phyloP scores from a whole-genome alignment of 2,113 vertebrate species.

The Nanorana parkeri region DNA sequence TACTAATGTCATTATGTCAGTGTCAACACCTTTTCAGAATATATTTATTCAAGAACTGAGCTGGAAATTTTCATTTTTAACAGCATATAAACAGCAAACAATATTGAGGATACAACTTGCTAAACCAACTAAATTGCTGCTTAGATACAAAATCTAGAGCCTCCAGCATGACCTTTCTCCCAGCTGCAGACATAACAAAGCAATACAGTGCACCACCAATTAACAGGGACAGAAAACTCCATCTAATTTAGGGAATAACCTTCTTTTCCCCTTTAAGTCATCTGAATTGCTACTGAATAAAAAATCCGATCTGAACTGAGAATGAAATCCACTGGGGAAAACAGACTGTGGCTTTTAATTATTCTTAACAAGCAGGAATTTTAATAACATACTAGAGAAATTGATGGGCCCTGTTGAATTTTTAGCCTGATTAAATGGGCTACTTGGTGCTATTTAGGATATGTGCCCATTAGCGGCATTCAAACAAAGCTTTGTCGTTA shows the following conservation, averaged over 20 bases:
- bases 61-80: neutral
- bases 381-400: conserved; percentile 58
- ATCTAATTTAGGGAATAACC: conserved; percentile 53
- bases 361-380: conserved; percentile 58
- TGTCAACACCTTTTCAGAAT: too few species aligned
- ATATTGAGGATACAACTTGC: neutral
- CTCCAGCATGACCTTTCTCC: conserved; percentile 18
- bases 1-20: too few species aligned
- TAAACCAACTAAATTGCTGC: neutral
- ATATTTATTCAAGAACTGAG: too few species aligned
- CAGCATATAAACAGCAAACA: conserved; percentile 2
- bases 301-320: conserved; percentile 49
- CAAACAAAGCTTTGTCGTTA: conserved; percentile 45
- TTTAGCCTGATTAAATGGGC: conserved; percentile 57
- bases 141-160: neutral
- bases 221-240: conserved; percentile 46
- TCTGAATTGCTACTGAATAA: conserved; percentile 47
- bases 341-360: conserved; percentile 58
- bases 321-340: conserved; percentile 53
- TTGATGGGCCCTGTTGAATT: conserved; percentile 59
- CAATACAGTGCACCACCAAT: conserved; percentile 44
- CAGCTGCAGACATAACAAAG: conserved; percentile 46
- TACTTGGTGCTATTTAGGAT: conserved; percentile 55
- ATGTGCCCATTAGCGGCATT: conserved; percentile 50
- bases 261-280: conserved; percentile 55